These are phyloP conservation scores for Ophioninae sp. DNA, from an alignment of 2,888 invertebrate genomes.

Conservation along the genomic window DNA sequence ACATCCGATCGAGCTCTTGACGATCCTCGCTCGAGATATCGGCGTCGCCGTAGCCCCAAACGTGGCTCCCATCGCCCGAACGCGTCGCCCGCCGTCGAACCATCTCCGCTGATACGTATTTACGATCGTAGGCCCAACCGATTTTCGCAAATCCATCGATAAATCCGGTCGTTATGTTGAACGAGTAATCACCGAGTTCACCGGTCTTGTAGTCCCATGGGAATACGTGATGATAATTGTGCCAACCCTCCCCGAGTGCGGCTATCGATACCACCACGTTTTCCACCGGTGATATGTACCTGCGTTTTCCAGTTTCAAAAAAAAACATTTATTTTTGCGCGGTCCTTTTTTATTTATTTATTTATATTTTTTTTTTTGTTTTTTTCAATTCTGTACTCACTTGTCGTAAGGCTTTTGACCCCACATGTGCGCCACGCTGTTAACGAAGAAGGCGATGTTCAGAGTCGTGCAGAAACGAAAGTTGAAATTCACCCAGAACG, in stretches of 20 bases:
- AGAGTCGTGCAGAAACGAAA: slow-evolving; percentile 92
- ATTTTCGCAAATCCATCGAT: slow-evolving; percentile 90
- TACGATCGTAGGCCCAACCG: slow-evolving; percentile 92
- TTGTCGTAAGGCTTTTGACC: slow-evolving; percentile 96
- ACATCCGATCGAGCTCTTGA: slow-evolving; percentile 83
- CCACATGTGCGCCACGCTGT: slow-evolving; percentile 96
- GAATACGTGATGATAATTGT: slow-evolving; percentile 92
- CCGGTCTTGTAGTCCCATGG: slow-evolving; percentile 84
- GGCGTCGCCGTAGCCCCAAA: slow-evolving; percentile 86
- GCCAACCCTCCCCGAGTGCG: slow-evolving; percentile 91
- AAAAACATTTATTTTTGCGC: background rate
- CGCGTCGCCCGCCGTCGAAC: slow-evolving; percentile 83
- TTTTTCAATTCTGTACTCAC: slow-evolving; percentile 80
- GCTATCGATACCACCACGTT: slow-evolving; percentile 88
- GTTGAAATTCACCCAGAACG: slow-evolving; percentile 93
- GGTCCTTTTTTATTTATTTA: too few species aligned
- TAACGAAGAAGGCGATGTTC: slow-evolving; percentile 97
- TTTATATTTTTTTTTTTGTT: too few species aligned
- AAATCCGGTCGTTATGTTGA: slow-evolving; percentile 90
- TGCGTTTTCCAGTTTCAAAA: slow-evolving; percentile 75
- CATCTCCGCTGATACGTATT: slow-evolving; percentile 84
- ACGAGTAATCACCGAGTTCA: slow-evolving; percentile 84
- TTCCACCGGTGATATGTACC: slow-evolving; percentile 88
- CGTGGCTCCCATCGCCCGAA: slow-evolving; percentile 84
- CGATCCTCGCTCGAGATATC: slow-evolving; percentile 84